Conservation (phyloP, 2,113 vertebrate species). For the Hirundichthys speculiger region DNA sequence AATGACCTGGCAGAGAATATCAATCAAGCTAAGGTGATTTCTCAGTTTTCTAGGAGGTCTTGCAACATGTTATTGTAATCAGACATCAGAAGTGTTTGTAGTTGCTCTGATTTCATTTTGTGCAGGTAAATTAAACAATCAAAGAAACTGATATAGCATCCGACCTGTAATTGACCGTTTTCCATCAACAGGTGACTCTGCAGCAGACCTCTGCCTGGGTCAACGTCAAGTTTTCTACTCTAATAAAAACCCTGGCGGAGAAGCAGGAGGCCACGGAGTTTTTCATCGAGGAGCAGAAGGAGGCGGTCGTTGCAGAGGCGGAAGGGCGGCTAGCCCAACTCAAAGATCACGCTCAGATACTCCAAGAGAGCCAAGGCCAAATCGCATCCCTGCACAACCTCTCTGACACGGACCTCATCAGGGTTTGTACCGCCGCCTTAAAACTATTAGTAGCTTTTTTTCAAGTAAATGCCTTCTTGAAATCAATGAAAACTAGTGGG, state of each 20-base stretch:
- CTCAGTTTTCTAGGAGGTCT: too few relatives aligned
- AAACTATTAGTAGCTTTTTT: too few relatives aligned
- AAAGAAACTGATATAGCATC: too few relatives aligned
- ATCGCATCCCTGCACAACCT: slow-evolving; percentile 74
- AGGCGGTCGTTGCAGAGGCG: slow-evolving; percentile 27
- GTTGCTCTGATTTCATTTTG: background rate
- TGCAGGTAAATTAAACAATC: too few relatives aligned
- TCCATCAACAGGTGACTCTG: slow-evolving; percentile 80
- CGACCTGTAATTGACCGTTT: background rate
- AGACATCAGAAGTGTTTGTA: background rate
- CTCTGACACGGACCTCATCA: slow-evolving; percentile 80
- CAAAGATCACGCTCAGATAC: slow-evolving; percentile 55
- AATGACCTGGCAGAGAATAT: slow-evolving; percentile 76
- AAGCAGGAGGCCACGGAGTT: slow-evolving; percentile 60
- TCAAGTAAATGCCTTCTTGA: too few relatives aligned
- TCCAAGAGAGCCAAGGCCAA: slow-evolving; percentile 63
- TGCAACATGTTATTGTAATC: too few relatives aligned
- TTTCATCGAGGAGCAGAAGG: slow-evolving; percentile 75
- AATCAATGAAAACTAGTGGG: too few relatives aligned
- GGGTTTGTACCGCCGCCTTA: slow-evolving; percentile 78
- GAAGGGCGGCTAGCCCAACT: slow-evolving; percentile 63
- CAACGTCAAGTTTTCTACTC: slow-evolving; percentile 77
- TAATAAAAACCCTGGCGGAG: slow-evolving; percentile 81
- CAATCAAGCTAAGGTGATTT: slow-evolving; percentile 79
- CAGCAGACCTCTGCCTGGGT: slow-evolving; percentile 73